Evolutionary conservation across 2,113 vertebrate species (phyloP), one percentile per base, ranked within the genome.

Genomic region (Struthio camelus): DNA sequence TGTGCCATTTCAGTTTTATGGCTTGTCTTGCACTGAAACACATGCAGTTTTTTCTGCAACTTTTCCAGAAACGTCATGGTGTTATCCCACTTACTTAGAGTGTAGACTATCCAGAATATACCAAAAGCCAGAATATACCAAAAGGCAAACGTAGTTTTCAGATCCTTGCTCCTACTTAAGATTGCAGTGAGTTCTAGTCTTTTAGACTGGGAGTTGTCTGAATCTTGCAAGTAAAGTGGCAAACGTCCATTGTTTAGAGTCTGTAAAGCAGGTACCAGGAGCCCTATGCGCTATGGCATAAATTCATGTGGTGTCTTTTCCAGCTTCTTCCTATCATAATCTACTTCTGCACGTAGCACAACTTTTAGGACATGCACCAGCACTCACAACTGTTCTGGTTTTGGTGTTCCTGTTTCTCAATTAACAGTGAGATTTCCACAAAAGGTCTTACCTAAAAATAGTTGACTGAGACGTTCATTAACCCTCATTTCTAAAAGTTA

Each of bases 1-100:
- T 91, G 85, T 9, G 6, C 36, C 62, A 8, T 92, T 86, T 32
- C 32, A 61, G 18, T 72, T 80, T 70, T 48, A 34, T 73, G 65
- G 19, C 80, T 90, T 48, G 42, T 77, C 82, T 93, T 80, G 38
- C 38, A 8, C 34, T 44, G 48, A 90, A 83, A 53, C 28, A 10
- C 19, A 2, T 34, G 40, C 11, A 25, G 42, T 30, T 5, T 64
- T 75, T 53, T 89, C 73, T 50, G 27, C 0, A 0, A 10, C 82
- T 93, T 77, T 61, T 72, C 87, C 67, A 72, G 76, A 80, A 83
- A 27, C 77, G 22, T n/a, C 1, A 0, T 30, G 13, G 44, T n/a
- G 59, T 38, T 1, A 1, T 75, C 34, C 11, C 25, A 25, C 36
- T 64, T 38, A 64, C 12, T 48, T 89, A 36, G 61, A 73, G 10